These are phyloP conservation scores for Anisognathus igniventris DNA, from an alignment of 2,797 vertebrate species.

Conservation along the genomic window DNA sequence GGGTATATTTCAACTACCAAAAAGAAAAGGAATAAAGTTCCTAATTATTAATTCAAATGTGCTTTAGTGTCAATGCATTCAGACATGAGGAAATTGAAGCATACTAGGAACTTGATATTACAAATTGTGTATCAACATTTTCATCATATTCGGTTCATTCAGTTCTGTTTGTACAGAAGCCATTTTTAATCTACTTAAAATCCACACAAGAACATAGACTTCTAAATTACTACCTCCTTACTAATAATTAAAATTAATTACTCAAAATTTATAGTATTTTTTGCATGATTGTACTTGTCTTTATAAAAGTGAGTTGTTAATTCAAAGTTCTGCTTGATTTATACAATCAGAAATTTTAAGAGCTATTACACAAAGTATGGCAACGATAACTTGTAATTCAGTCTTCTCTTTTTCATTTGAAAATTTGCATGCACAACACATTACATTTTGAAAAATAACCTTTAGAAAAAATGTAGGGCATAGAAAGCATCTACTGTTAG, in stretches of 20 bases:
- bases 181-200: not conserved
- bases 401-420: not conserved
- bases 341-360: not conserved
- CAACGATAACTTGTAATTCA: not conserved
- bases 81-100: not conserved
- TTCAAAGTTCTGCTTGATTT: not conserved
- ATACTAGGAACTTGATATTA: not conserved
- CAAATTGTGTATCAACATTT: not conserved
- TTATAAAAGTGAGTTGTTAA: not conserved
- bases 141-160: not conserved
- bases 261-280: not conserved
- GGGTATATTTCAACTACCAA: not conserved
- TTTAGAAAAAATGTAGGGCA: not conserved
- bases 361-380: rapidly evolving
- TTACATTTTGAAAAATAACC: not conserved
- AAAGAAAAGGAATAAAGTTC: not conserved
- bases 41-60: not conserved
- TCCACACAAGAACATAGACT: not conserved
- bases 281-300: not conserved
- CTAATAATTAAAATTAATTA: not conserved
- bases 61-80: not conserved
- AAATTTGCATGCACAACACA: not conserved
- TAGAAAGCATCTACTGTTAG: not conserved
- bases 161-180: not conserved
- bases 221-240: not conserved